Conservation (phyloP, 35 echinoderm and acorn worm genomes). For the Hemicentrotus pulcherrimus region DNA sequence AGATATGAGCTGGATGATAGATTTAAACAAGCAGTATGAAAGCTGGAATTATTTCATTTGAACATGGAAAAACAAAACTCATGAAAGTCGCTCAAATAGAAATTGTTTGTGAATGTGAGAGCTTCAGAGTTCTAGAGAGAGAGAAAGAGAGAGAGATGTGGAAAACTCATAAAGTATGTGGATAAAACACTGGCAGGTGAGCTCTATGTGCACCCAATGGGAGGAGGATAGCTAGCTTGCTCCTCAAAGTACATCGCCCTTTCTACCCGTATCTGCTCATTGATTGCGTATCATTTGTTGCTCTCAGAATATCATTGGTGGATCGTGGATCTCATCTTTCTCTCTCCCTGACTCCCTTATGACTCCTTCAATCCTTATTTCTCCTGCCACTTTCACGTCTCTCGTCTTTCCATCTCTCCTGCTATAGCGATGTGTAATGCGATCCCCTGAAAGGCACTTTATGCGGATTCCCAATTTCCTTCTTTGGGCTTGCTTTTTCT, state of each 20-base stretch:
- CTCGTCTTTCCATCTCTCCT: not conserved
- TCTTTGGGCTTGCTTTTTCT: not conserved
- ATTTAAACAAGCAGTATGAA: not conserved
- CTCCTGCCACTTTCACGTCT: not conserved
- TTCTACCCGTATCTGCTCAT: not conserved
- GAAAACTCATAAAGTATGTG: not conserved
- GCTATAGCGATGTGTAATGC: not conserved
- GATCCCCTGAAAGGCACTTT: not conserved
- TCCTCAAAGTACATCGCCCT: conserved; percentile 23
- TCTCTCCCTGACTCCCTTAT: not conserved
- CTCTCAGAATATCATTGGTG: conserved; percentile 39
- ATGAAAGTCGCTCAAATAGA: not conserved
- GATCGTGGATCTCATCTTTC: conserved; percentile 35
- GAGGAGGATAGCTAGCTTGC: not conserved
- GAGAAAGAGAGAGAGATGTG: not conserved
- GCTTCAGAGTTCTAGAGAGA: not conserved
- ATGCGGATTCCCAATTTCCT: conserved; percentile 10
- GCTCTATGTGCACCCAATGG: not conserved
- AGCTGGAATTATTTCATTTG: not conserved
- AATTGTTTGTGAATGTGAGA: not conserved
- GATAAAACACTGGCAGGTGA: not conserved
- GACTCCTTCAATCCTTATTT: not conserved
- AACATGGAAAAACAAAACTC: not conserved
- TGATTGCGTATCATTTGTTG: conserved; percentile 42
- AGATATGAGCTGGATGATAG: not conserved